Evolutionary conservation across 2,113 vertebrate species (phyloP).

Genomic region (Hemichromis elongatus): DNA sequence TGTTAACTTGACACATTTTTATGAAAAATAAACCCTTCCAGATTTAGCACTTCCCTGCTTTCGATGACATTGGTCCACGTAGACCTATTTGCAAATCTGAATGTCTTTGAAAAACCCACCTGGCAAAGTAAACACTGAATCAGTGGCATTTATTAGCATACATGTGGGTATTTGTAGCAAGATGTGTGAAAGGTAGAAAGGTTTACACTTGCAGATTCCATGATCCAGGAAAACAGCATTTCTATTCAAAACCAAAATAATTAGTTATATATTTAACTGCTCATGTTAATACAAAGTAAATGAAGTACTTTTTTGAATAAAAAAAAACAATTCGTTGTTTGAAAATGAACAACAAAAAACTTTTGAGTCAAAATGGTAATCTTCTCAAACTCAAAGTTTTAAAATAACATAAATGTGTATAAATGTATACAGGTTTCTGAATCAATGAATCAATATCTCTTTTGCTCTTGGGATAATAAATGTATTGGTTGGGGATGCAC

Average conservation of each 20-base stretch:
- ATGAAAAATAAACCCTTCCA: background rate
- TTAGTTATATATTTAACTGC: background rate
- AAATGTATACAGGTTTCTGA: background rate
- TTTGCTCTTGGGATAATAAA: background rate
- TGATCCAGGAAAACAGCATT: background rate
- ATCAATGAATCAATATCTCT: background rate
- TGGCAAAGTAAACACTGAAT: background rate
- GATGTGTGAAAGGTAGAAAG: background rate
- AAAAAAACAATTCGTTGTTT: background rate
- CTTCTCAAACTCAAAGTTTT: background rate
- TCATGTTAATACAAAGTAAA: background rate
- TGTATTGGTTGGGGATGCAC: background rate
- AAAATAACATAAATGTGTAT: background rate
- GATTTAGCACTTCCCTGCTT: background rate
- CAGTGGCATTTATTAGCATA: background rate
- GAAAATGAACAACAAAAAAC: background rate
- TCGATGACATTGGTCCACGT: too few species aligned
- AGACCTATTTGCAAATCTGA: background rate
- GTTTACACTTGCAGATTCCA: background rate
- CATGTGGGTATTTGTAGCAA: background rate
- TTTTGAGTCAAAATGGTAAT: background rate
- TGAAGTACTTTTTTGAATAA: fast-evolving
- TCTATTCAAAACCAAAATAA: fast-evolving
- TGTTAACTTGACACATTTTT: background rate
- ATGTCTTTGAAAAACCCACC: background rate